A percentile compares a stretch with the other conserved stretches of the same genome.
Evolutionary conservation across 2,113 vertebrate genomes (phyloP).

Genomic region (Atrichornis clamosus): DNA sequence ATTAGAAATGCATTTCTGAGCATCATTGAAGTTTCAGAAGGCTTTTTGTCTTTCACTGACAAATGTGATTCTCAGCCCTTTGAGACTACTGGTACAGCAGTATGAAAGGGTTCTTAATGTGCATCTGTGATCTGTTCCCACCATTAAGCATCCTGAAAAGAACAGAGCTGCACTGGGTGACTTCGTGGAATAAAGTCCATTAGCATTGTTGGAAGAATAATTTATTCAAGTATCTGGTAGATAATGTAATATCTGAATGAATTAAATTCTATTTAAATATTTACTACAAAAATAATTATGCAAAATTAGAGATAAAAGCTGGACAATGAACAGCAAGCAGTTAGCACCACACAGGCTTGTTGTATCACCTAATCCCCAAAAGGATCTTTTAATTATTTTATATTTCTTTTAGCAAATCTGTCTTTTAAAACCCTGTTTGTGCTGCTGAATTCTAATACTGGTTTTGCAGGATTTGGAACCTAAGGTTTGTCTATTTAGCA

Average conservation of each 20-base stretch:
- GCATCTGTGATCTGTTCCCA: neutral
- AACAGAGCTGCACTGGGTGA: neutral
- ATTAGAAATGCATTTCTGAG: neutral
- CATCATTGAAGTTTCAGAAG: neutral
- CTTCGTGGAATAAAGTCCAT: neutral
- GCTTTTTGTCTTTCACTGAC: neutral
- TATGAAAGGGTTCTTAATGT: neutral
- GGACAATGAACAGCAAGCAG: neutral
- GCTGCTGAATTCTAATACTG: neutral
- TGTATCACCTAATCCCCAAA: neutral
- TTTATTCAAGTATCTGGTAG: neutral
- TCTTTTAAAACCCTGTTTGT: neutral
- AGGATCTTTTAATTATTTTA: neutral
- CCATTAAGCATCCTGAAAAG: neutral
- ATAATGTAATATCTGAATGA: neutral
- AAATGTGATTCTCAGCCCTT: neutral
- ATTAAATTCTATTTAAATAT: neutral
- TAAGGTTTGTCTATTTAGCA: neutral
- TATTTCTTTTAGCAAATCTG: neutral
- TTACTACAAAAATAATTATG: neutral
- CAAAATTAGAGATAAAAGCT: neutral
- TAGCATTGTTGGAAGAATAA: neutral
- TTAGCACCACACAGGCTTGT: neutral
- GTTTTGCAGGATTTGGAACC: neutral
- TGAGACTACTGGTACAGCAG: neutral